A percentile compares a stretch with the other conserved stretches of the same genome.
phyloP scores from a whole-genome alignment of 2,113 vertebrate species.

The Hucho hucho region DNA sequence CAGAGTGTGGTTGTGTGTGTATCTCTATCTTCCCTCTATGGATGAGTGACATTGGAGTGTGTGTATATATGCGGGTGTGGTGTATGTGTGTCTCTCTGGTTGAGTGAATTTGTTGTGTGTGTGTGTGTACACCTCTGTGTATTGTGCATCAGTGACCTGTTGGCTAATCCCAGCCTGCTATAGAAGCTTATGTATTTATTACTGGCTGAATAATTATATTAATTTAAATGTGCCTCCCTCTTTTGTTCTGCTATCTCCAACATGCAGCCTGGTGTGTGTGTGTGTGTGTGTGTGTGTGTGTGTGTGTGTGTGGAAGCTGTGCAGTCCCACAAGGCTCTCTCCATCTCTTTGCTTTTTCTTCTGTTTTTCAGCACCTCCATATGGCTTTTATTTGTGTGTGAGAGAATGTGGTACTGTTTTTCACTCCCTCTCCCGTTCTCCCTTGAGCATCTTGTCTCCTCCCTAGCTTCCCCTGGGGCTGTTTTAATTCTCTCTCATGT shows the following conservation, averaged over 20 bases:
- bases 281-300: conserved; percentile 9
- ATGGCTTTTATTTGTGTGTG: too few relatives aligned
- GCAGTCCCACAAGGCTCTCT: conserved; percentile 6
- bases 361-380: background rate
- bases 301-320: conserved; percentile 8
- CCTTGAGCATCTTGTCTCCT: background rate
- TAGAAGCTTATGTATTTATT: conserved; percentile 63
- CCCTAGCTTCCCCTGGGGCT: background rate
- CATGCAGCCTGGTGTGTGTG: conserved; percentile 49
- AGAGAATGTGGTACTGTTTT: background rate
- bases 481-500: background rate
- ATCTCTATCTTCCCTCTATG: background rate
- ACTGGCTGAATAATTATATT: conserved; percentile 69
- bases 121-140: conserved; percentile 4
- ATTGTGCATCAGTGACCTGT: conserved; percentile 49
- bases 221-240: conserved; percentile 61
- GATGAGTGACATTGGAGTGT: conserved; percentile 11
- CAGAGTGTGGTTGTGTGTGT: background rate
- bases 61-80: background rate
- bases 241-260: conserved; percentile 72
- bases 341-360: background rate
- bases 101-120: background rate
- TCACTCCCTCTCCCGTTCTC: background rate
- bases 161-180: conserved; percentile 40
- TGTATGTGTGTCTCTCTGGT: conserved; percentile 19